Percentiles rank a stretch among this genome's conserved stretches.
Evolutionary conservation across 2,888 invertebrate genomes (phyloP).

Genomic region (Strigamia maritima): DNA sequence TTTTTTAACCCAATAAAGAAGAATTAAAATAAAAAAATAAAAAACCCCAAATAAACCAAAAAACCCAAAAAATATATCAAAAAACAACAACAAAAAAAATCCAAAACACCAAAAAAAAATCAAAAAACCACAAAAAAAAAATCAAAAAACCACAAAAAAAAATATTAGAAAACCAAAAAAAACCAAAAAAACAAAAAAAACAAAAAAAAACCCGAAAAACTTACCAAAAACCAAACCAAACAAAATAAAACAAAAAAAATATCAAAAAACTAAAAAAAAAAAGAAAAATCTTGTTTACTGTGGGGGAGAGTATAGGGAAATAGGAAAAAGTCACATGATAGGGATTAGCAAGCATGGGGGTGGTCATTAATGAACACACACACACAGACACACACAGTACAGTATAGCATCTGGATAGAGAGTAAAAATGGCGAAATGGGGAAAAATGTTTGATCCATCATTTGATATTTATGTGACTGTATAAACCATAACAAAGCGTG

Average conservation of each 20-base stretch:
- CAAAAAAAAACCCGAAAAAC: no score
- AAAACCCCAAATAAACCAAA: background rate
- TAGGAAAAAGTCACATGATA: background rate
- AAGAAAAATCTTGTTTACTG: background rate
- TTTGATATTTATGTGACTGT: slow-evolving; percentile 31
- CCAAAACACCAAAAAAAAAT: no score
- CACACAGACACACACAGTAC: slow-evolving; percentile 22
- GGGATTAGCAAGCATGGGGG: slow-evolving; percentile 2
- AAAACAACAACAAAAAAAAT: no score
- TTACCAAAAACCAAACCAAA: no score
- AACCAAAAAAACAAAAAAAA: background rate
- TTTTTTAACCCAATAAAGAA: background rate
- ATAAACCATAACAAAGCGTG: slow-evolving; percentile 26
- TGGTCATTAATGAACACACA: slow-evolving; percentile 21
- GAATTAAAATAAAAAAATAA: background rate
- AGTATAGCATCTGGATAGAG: background rate
- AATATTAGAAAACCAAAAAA: no score
- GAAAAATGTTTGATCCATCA: slow-evolving; percentile 1
- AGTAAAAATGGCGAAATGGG: background rate
- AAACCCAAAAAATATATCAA: background rate
- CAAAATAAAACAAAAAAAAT: background rate
- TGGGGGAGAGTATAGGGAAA: background rate
- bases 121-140: no score
- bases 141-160: background rate
- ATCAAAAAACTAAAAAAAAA: no score